These are phyloP conservation scores for Gisinianus flammeolus DNA, from an alignment of 2,888 invertebrate genomes.

Conservation along the genomic window DNA sequence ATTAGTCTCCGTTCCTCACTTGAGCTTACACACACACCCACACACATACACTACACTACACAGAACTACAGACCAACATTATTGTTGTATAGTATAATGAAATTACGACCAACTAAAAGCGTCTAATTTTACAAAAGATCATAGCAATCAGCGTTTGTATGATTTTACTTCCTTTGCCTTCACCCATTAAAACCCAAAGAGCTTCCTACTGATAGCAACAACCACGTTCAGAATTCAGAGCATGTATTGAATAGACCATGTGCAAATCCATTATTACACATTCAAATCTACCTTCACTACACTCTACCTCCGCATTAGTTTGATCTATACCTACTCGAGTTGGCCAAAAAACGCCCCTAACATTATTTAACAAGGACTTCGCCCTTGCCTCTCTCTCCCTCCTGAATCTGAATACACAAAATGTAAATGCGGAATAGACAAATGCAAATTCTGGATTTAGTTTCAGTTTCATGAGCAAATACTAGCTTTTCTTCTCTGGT, in stretches of 20 bases:
- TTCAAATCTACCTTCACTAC: no score
- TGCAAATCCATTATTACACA: no score
- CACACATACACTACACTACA: background rate
- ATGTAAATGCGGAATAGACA: background rate
- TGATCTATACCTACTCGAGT: background rate
- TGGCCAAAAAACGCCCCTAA: slow-evolving; percentile 1
- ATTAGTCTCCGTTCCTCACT: no score
- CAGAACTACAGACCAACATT: no score
- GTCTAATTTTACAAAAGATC: background rate
- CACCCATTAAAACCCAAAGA: background rate
- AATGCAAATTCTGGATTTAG: slow-evolving; percentile 5
- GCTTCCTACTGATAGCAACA: background rate
- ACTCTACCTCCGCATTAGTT: background rate
- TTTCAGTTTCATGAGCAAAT: no score
- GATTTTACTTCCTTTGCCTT: background rate
- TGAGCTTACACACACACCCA: background rate
- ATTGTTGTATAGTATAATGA: background rate
- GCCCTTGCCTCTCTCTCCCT: background rate
- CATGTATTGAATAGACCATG: no score
- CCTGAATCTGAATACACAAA: no score
- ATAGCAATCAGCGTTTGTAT: background rate
- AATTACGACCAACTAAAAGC: slow-evolving; percentile 2
- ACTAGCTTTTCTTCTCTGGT: no score
- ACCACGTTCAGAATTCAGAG: no score
- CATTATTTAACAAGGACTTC: background rate